Evolutionary conservation across 2,797 vertebrate genomes (phyloP).

Genomic region (Fistularia commersonii): DNA sequence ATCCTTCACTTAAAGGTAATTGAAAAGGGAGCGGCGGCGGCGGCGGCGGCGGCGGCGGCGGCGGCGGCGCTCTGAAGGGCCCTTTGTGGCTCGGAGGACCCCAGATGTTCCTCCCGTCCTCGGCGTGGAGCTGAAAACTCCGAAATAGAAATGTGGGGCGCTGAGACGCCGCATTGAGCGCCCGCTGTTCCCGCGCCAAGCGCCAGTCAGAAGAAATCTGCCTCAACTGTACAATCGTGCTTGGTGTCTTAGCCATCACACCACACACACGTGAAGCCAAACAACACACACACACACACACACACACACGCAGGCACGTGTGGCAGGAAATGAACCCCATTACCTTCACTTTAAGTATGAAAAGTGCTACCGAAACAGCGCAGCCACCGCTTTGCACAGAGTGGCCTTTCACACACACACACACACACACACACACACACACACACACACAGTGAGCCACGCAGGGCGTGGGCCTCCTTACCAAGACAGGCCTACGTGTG

Average conservation of each 20-base stretch:
- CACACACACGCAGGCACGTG: slow-evolving; percentile 13
- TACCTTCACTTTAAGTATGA: slow-evolving; percentile 50
- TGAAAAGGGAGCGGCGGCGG: slow-evolving; percentile 1
- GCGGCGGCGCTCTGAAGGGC: neutral
- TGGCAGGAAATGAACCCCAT: slow-evolving; percentile 60
- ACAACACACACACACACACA: slow-evolving; percentile 9
- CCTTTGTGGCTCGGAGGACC: neutral
- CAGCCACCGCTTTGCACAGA: slow-evolving; percentile 49
- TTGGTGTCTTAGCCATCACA: slow-evolving; percentile 14
- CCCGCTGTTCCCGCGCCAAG: neutral
- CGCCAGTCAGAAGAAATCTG: neutral
- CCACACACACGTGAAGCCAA: slow-evolving; percentile 1
- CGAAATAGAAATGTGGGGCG: neutral
- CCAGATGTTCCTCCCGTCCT: neutral
- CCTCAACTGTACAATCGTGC: slow-evolving; percentile 14
- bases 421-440: slow-evolving; percentile 14
- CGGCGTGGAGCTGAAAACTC: neutral
- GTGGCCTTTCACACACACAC: slow-evolving; percentile 43
- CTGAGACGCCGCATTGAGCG: neutral
- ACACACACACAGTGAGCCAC: slow-evolving; percentile 36
- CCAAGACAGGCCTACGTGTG: too few species aligned
- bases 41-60: too few species aligned
- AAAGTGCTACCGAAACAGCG: slow-evolving; percentile 42
- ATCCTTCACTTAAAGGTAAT: slow-evolving; percentile 4
- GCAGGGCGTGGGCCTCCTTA: slow-evolving; percentile 58